Percentiles rank a stretch among this genome's conserved stretches.
phyloP scores from a whole-genome alignment of 2,113 vertebrate genomes.

The Madoqua kirkii region DNA sequence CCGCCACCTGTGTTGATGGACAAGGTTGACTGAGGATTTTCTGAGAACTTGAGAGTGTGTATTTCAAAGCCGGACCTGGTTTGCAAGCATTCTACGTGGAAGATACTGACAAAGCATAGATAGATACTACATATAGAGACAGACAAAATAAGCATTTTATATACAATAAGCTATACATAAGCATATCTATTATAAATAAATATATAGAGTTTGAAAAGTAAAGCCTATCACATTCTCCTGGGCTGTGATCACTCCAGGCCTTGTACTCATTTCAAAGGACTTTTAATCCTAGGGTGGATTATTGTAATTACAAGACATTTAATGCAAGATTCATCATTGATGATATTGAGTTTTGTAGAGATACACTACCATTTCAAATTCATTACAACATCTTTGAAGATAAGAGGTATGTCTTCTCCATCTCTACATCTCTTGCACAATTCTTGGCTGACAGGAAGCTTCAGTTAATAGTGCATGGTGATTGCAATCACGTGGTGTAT shows the following conservation, averaged over 20 bases:
- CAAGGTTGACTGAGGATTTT: not conserved
- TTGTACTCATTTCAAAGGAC: not conserved
- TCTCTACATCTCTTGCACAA: not conserved
- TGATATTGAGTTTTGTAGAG: not conserved
- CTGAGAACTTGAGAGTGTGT: not conserved
- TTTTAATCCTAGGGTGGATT: not conserved
- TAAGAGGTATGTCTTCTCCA: not conserved
- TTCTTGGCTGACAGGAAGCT: not conserved
- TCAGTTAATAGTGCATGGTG: not conserved
- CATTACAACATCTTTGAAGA: not conserved
- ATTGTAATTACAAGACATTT: not conserved
- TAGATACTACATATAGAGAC: not conserved
- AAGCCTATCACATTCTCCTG: not conserved
- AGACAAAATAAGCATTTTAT: not conserved
- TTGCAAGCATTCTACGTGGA: not conserved
- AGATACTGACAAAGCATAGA: not conserved
- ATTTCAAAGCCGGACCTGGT: not conserved
- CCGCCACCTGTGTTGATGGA: not conserved
- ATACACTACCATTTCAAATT: not conserved
- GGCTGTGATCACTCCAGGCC: not conserved
- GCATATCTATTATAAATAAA: not conserved
- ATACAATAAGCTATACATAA: not conserved
- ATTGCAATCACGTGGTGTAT: not conserved
- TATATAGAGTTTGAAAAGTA: not conserved
- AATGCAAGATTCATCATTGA: not conserved